Evolutionary conservation across 2,888 invertebrate genomes (phyloP), one percentile per base, ranked within the genome.

Genomic region (Calliscelio sp.): DNA sequence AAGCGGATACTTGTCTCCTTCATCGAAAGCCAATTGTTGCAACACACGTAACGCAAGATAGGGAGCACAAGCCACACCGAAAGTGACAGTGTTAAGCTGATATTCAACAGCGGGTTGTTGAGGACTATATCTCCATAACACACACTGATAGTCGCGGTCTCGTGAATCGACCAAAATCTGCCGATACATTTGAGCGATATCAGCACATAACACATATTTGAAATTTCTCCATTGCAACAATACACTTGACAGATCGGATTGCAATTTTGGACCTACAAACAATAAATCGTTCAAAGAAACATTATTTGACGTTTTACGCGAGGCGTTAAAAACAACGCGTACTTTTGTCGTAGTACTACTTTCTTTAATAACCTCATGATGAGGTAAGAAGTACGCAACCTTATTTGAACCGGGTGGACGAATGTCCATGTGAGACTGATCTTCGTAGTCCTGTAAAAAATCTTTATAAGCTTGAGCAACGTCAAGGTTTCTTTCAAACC

Each of bases 181-280:
- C 0, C 59, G 35, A 38, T 59, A 59, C 38, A 59, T 59, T 16
- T 35, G 2, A 14, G 10, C 59, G 11, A 59, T 22, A 22, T 59
- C 59, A 1, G 59, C 59, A 16, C 38, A 38, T 8, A 2, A 38
- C 16, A 35, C 35, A 35, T 10, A 57, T 7, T n/a, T 16, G 11
- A 1, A 18, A 1, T 0, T 2, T 4, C 57, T 32, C 35, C 57
- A 57, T 8, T n/a, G 7, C 1, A 11, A 2, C 1, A 57, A 10
- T 0, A 59, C 20, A 1, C 5, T 14, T 1, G 59, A 8, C 14
- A 59, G n/a, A 22, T 59, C 38, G 4, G 25, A 8, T 25, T 63
- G n/a, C n/a, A n/a, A n/a, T n/a, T n/a, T n/a, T n/a, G n/a, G n/a
- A n/a, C n/a, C n/a, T n/a, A n/a, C n/a, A n/a, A n/a, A n/a, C n/a